Evolutionary conservation across 2,113 vertebrate genomes (phyloP).

Genomic region (Lates calcarifer): DNA sequence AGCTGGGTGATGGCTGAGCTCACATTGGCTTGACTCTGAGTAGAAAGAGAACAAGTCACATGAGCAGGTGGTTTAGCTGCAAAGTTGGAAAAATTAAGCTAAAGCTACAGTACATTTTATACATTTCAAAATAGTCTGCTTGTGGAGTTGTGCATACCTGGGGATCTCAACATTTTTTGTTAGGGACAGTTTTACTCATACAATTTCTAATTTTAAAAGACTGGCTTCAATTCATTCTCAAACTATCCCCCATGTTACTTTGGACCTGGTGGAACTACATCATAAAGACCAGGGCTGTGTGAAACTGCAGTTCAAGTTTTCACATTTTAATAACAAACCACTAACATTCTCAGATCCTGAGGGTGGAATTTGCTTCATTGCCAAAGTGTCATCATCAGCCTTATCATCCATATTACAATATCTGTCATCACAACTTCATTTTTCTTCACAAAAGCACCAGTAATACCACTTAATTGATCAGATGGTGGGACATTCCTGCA

Average conservation of each 20-base stretch:
- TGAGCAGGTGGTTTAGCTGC: background rate
- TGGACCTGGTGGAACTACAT: background rate
- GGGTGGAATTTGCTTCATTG: background rate
- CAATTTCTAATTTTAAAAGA: background rate
- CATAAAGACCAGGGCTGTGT: background rate
- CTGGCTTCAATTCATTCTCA: background rate
- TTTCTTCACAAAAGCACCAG: background rate
- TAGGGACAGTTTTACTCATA: too few relatives aligned
- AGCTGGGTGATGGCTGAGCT: constrained; percentile 60
- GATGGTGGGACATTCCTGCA: background rate
- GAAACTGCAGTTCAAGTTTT: background rate
- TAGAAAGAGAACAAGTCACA: constrained; percentile 22
- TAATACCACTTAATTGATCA: background rate
- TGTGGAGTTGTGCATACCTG: background rate
- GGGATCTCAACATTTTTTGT: background rate
- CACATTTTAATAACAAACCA: background rate
- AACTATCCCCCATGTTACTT: background rate
- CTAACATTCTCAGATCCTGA: background rate
- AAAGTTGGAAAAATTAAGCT: background rate
- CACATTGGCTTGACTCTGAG: constrained; percentile 69
- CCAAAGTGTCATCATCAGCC: constrained; percentile 1
- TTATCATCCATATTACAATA: background rate
- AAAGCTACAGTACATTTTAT: background rate
- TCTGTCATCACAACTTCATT: constrained; percentile 29
- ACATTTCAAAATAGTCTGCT: background rate